These are phyloP conservation scores for Nilaparvata lugens DNA, from an alignment of 1,140 invertebrate species.

Conservation along the genomic window DNA sequence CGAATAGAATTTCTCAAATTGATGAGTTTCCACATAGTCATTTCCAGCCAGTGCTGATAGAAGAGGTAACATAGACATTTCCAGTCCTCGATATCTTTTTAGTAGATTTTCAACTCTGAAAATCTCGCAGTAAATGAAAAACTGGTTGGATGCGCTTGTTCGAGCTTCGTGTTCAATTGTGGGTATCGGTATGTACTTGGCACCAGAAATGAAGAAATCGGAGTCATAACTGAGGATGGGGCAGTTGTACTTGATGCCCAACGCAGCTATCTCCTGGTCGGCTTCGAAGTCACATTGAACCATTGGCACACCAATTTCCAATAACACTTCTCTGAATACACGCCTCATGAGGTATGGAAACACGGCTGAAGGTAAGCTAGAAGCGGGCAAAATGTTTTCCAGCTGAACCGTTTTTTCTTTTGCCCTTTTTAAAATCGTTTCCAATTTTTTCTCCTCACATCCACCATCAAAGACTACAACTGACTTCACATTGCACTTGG, in stretches of 20 bases:
- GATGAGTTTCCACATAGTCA: conserved; percentile 62
- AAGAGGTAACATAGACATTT: conserved; percentile 57
- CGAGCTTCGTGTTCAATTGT: conserved; percentile 42
- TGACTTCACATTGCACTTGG: conserved; percentile 61
- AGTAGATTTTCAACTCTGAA: conserved; percentile 62
- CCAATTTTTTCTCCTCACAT: conserved; percentile 62
- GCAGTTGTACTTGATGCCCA: conserved; percentile 65
- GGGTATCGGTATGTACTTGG: conserved; percentile 68
- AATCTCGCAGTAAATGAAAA: conserved; percentile 51
- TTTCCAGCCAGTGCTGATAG: conserved; percentile 76
- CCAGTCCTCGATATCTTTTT: conserved; percentile 50
- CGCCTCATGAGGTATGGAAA: conserved; percentile 61
- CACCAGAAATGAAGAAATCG: conserved; percentile 82
- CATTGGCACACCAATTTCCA: conserved; percentile 50
- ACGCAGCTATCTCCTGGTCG: conserved; percentile 69
- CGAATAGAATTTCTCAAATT: conserved; percentile 60
- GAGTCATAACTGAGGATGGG: conserved; percentile 84
- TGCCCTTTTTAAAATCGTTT: conserved; percentile 52
- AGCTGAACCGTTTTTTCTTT: conserved; percentile 44
- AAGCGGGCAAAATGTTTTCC: neutral
- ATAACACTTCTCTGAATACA: conserved; percentile 58
- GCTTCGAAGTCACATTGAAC: conserved; percentile 76
- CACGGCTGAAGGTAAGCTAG: conserved; percentile 32
- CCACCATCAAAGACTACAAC: conserved; percentile 79
- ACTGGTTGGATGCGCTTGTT: conserved; percentile 10